These are phyloP conservation scores for Scrobipalpa atriplicella DNA, from an alignment of 2,888 invertebrate genomes.

Conservation along the genomic window DNA sequence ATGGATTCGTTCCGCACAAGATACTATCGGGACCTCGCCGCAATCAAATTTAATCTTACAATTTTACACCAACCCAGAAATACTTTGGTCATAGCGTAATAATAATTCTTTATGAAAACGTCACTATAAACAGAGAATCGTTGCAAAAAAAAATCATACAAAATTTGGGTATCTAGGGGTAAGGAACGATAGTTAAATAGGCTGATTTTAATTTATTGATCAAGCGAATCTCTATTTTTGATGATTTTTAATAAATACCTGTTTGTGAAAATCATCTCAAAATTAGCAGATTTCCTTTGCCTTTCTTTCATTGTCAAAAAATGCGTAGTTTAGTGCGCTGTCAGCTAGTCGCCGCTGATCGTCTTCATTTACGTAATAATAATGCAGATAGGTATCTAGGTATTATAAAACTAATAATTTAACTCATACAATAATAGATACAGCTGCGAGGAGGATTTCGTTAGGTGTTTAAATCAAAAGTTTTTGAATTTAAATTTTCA, in stretches of 20 bases:
- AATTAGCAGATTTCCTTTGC: no score
- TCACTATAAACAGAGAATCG: neutral
- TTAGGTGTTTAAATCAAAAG: no score
- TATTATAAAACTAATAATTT: conserved; percentile 6
- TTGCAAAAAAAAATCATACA: no score
- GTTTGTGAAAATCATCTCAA: no score
- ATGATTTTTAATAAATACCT: no score
- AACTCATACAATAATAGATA: no score
- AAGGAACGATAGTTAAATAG: no score
- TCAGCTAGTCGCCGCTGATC: conserved; percentile 35
- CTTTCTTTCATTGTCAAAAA: neutral
- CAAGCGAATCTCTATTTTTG: no score
- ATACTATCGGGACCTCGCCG: conserved; percentile 23
- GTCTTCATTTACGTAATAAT: conserved; percentile 22
- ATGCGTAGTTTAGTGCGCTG: conserved; percentile 21
- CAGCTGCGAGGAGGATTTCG: no score
- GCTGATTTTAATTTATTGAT: no score
- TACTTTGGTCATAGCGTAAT: neutral
- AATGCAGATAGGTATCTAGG: neutral
- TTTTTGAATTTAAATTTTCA: no score
- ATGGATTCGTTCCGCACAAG: conserved; percentile 30
- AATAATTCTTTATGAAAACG: neutral
- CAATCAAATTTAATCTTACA: conserved; percentile 24
- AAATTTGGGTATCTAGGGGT: no score
- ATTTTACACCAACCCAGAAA: conserved; percentile 29